Conservation (phyloP, 2,888 invertebrate species). For the Doris montereyensis region DNA sequence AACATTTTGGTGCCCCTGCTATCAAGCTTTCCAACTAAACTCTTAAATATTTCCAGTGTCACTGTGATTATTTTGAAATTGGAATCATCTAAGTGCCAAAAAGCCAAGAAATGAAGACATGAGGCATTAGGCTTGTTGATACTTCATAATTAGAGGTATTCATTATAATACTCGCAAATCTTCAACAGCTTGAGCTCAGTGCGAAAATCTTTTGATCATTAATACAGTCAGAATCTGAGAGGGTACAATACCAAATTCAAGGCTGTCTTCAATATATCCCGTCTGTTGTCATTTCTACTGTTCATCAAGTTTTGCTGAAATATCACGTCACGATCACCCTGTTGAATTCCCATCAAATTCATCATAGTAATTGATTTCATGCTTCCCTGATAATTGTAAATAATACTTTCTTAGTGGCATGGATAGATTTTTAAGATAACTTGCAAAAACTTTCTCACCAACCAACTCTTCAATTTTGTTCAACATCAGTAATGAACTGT, state of each 20-base stretch:
- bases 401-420: slow-evolving; percentile 60
- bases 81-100: slow-evolving; percentile 79
- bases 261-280: slow-evolving; percentile 51
- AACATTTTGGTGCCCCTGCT: slow-evolving; percentile 72
- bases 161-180: slow-evolving; percentile 76
- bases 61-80: slow-evolving; percentile 75
- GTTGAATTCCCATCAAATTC: slow-evolving; percentile 32
- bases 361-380: slow-evolving; percentile 40
- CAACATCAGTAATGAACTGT: slow-evolving; percentile 69
- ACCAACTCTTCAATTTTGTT: slow-evolving; percentile 71
- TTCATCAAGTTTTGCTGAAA: slow-evolving; percentile 24
- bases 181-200: slow-evolving; percentile 77
- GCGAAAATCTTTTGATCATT: slow-evolving; percentile 78
- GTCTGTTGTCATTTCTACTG: slow-evolving; percentile 39
- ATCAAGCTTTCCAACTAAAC: slow-evolving; percentile 73
- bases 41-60: slow-evolving; percentile 74
- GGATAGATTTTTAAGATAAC: slow-evolving; percentile 65
- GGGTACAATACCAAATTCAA: slow-evolving; percentile 73
- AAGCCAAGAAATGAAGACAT: slow-evolving; percentile 79
- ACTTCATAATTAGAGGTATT: slow-evolving; percentile 61
- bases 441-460: slow-evolving; percentile 70
- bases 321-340: slow-evolving; percentile 15
- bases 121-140: slow-evolving; percentile 75
- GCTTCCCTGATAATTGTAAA: slow-evolving; percentile 55
- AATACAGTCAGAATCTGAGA: slow-evolving; percentile 71